phyloP scores from a whole-genome alignment of 2,888 invertebrate species.

The Lycaena phlaeas region DNA sequence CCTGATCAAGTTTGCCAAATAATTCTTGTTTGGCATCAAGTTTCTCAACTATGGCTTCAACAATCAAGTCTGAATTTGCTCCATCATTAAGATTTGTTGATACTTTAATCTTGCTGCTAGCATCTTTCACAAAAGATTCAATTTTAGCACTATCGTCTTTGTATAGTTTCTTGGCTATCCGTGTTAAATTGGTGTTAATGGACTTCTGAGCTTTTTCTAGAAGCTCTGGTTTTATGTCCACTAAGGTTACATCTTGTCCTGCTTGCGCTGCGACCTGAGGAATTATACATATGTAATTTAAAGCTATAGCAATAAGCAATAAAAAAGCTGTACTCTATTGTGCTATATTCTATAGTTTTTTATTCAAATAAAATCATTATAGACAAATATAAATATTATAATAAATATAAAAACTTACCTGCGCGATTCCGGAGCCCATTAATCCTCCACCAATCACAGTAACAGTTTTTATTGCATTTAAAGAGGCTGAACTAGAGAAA shows the following conservation, averaged over 20 bases:
- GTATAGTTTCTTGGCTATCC: constrained; percentile 86
- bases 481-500: constrained; percentile 48
- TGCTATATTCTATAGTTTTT: too few relatives aligned
- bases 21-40: constrained; percentile 83
- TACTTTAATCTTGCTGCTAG: constrained; percentile 67
- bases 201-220: constrained; percentile 80
- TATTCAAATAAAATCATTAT: too few relatives aligned
- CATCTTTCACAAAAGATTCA: constrained; percentile 77
- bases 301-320: background rate
- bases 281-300: too few relatives aligned
- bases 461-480: constrained; percentile 81
- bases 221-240: constrained; percentile 82
- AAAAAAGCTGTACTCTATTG: too few relatives aligned
- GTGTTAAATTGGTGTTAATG: constrained; percentile 79
- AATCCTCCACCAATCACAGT: constrained; percentile 90
- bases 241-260: constrained; percentile 85
- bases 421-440: constrained; percentile 93
- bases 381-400: background rate
- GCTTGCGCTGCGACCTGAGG: constrained; percentile 86
- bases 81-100: constrained; percentile 75
- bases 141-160: constrained; percentile 78
- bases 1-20: constrained; percentile 81
- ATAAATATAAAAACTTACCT: constrained; percentile 66
- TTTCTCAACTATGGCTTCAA: constrained; percentile 92
- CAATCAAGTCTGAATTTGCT: constrained; percentile 81